phyloP scores from a whole-genome alignment of 2,888 invertebrate genomes.

The Athalia cordata region DNA sequence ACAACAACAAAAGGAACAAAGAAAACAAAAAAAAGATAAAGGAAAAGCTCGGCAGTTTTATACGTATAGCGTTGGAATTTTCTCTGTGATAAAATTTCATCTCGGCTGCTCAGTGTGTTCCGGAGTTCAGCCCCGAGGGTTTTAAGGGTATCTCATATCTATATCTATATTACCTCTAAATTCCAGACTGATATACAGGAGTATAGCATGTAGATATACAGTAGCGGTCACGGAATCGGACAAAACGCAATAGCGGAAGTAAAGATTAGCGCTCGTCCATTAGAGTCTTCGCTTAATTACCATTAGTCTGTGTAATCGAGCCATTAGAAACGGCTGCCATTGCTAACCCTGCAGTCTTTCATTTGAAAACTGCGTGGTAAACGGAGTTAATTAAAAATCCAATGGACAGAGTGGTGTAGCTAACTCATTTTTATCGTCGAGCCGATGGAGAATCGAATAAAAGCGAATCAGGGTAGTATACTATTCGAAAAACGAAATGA shows the following conservation, averaged over 20 bases:
- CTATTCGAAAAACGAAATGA: not conserved
- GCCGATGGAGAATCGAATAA: not conserved
- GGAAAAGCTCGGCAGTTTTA: not conserved
- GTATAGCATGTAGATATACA: not conserved
- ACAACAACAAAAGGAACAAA: not conserved
- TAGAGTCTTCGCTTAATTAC: conserved; percentile 43
- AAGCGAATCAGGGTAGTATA: not conserved
- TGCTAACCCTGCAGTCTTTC: conserved; percentile 37
- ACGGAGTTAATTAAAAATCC: conserved; percentile 25
- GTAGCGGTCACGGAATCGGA: conserved; percentile 20
- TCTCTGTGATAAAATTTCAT: too few relatives aligned
- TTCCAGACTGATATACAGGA: too few relatives aligned
- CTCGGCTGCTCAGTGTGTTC: too few relatives aligned
- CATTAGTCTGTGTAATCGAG: conserved; percentile 43
- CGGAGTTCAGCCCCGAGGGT: too few relatives aligned
- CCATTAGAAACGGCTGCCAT: conserved; percentile 38
- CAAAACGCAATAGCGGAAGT: conserved; percentile 35
- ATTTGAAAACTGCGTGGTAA: conserved; percentile 17
- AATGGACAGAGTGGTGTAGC: not conserved
- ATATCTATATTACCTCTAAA: too few relatives aligned
- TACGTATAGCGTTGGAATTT: not conserved
- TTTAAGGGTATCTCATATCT: too few relatives aligned
- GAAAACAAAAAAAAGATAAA: not conserved
- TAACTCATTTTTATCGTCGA: conserved; percentile 1
- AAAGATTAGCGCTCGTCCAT: conserved; percentile 34